Evolutionary conservation across 2,797 vertebrate genomes (phyloP).

Genomic region (Tolypeutes matacus): DNA sequence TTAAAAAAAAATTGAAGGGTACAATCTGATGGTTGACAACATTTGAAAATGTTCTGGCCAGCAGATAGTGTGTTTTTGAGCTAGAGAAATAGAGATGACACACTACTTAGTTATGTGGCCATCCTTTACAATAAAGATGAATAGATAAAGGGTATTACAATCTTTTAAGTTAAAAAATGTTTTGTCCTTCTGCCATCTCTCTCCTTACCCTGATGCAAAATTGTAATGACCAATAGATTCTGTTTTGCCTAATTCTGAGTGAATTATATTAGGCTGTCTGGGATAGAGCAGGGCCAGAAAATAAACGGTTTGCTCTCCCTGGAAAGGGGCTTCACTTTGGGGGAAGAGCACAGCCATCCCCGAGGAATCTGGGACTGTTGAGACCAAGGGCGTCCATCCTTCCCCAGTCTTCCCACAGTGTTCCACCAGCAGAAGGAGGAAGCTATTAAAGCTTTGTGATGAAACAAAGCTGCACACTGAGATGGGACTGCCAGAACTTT

Average conservation of each 20-base stretch:
- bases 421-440: neutral
- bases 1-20: neutral
- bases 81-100: neutral
- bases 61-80: neutral
- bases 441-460: slow-evolving; percentile 22
- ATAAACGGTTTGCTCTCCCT: neutral
- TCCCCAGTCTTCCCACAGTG: neutral
- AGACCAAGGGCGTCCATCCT: neutral
- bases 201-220: neutral
- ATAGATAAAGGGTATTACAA: neutral
- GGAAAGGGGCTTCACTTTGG: neutral
- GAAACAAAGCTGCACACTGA: slow-evolving; percentile 7
- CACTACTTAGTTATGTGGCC: neutral
- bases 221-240: neutral
- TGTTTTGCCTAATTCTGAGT: slow-evolving; percentile 2
- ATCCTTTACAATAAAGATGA: neutral
- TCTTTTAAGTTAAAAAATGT: neutral
- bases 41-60: neutral
- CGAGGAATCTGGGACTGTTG: neutral
- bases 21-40: neutral
- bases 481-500: slow-evolving; percentile 32
- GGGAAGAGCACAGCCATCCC: neutral
- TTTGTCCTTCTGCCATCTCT: neutral
- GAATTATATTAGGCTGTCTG: neutral
- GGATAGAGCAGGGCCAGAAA: slow-evolving; percentile 26